phyloP scores from a whole-genome alignment of 2,797 vertebrate species.

The Sphenopsis melanotis region DNA sequence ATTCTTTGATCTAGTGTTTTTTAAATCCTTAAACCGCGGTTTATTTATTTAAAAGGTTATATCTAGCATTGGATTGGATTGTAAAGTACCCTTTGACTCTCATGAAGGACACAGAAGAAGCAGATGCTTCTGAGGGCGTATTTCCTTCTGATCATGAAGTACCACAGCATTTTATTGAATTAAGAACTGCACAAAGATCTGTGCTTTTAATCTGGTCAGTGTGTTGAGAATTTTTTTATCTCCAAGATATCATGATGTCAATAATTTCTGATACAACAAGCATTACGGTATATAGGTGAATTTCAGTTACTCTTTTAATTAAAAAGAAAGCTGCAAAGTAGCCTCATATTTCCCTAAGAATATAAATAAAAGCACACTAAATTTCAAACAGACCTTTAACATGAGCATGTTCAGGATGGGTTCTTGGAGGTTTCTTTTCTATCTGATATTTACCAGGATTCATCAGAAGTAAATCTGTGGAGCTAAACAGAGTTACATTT shows the following conservation, averaged over 20 bases:
- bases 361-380: not conserved
- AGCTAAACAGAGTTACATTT: not conserved
- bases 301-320: not conserved
- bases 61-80: constrained; percentile 55
- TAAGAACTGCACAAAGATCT: not conserved
- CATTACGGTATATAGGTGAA: not conserved
- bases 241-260: not conserved
- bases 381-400: not conserved
- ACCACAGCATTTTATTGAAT: constrained; percentile 33
- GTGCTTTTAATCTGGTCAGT: not conserved
- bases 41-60: constrained; percentile 70
- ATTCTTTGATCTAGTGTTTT: constrained; percentile 63
- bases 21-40: constrained; percentile 53
- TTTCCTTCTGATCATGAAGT: constrained; percentile 34
- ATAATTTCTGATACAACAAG: not conserved
- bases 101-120: constrained; percentile 57
- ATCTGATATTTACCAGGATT: not conserved
- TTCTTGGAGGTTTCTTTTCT: not conserved
- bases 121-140: not conserved
- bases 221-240: not conserved
- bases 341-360: not conserved
- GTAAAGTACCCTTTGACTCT: constrained; percentile 56
- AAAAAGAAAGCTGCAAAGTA: not conserved
- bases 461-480: not conserved
- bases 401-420: not conserved